These are phyloP conservation scores for Esperia sulphurella DNA, from an alignment of 2,888 invertebrate genomes.

Conservation along the genomic window DNA sequence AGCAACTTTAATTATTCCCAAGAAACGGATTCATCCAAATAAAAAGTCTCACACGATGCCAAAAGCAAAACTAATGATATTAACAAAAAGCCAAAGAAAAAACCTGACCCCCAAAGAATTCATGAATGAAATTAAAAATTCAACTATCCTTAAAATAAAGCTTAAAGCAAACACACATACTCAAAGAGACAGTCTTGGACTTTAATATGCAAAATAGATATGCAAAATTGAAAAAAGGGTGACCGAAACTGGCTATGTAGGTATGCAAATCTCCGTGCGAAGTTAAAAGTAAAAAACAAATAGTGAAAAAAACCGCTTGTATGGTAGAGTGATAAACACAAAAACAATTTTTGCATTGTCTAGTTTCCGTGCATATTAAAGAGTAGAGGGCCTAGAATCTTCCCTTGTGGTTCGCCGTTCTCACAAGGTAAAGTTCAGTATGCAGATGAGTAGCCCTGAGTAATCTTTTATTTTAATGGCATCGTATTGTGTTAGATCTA, in stretches of 20 bases:
- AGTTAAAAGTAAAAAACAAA: slow-evolving; percentile 71
- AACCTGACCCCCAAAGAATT: slow-evolving; percentile 62
- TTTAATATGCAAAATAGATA: slow-evolving; percentile 67
- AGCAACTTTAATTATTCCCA: slow-evolving; percentile 64
- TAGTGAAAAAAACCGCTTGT: slow-evolving; percentile 66
- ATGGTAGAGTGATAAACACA: slow-evolving; percentile 68
- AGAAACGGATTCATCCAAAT: slow-evolving; percentile 33
- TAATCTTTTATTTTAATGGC: slow-evolving; percentile 78
- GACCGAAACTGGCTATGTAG: slow-evolving; percentile 71
- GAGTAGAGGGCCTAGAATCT: slow-evolving; percentile 40
- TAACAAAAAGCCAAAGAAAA: slow-evolving; percentile 59
- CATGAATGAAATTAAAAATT: slow-evolving; percentile 66
- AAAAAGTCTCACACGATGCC: slow-evolving; percentile 57
- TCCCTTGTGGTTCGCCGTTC: slow-evolving; percentile 61
- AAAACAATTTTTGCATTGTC: slow-evolving; percentile 72
- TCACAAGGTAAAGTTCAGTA: slow-evolving; percentile 58
- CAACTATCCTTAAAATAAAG: slow-evolving; percentile 69
- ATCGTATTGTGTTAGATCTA: slow-evolving; percentile 70
- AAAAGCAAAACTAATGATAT: slow-evolving; percentile 64
- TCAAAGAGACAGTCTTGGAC: slow-evolving; percentile 54
- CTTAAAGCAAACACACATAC: slow-evolving; percentile 63
- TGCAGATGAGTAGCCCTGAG: slow-evolving; percentile 67
- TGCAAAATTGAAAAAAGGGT: slow-evolving; percentile 50
- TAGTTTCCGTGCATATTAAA: slow-evolving; percentile 52
- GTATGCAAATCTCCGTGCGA: slow-evolving; percentile 77